These are phyloP conservation scores for Eutrigla gurnardus DNA, from an alignment of 2,797 vertebrate species.

Conservation along the genomic window DNA sequence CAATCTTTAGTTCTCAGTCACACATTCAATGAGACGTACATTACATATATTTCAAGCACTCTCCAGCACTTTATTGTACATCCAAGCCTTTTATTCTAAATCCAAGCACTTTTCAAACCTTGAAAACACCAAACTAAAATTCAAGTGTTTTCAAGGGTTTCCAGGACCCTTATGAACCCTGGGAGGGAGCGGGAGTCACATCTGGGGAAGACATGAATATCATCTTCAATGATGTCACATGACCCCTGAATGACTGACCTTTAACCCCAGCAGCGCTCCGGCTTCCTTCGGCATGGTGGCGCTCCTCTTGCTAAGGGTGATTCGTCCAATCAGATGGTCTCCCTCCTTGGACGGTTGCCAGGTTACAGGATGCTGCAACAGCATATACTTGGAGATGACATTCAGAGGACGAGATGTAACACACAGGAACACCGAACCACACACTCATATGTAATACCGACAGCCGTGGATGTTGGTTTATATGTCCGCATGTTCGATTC, in stretches of 20 bases:
- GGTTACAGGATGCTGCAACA: slow-evolving; percentile 93
- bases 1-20: too few species aligned
- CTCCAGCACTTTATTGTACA: too few species aligned
- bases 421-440: slow-evolving; percentile 1
- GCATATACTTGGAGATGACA: neutral
- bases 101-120: too few species aligned
- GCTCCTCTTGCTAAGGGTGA: slow-evolving; percentile 97
- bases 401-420: neutral
- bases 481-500: too few species aligned
- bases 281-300: slow-evolving; percentile 97
- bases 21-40: too few species aligned
- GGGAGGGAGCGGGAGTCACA: slow-evolving; percentile 15
- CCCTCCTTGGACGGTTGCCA: slow-evolving; percentile 99
- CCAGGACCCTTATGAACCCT: too few species aligned
- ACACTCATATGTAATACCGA: neutral
- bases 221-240: too few species aligned
- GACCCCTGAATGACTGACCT: slow-evolving; percentile 82
- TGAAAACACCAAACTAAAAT: too few species aligned
- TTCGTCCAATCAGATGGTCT: slow-evolving; percentile 96
- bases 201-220: neutral
- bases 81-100: too few species aligned
- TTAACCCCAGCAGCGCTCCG: slow-evolving; percentile 94
- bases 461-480: too few species aligned
- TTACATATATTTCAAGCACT: too few species aligned
- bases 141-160: too few species aligned